Percentiles rank a stretch among this genome's conserved stretches.
Evolutionary conservation across 1,140 invertebrate species (phyloP).

Genomic region (Formica exsecta): DNA sequence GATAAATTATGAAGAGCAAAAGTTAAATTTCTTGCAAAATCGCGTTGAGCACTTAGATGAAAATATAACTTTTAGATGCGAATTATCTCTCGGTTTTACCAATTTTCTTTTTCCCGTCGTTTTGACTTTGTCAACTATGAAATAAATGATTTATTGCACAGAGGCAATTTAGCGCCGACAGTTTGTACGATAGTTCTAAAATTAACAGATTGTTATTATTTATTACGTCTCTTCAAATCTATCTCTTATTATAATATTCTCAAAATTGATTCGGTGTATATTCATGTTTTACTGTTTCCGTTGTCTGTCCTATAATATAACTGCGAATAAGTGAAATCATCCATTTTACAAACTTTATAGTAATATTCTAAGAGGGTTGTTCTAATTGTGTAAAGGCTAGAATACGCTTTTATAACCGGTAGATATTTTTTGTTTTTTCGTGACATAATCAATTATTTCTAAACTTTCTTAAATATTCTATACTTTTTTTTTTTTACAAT

Average conservation of each 20-base stretch:
- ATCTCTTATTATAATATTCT: not conserved
- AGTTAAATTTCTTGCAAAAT: constrained; percentile 17
- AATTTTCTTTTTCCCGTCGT: not conserved
- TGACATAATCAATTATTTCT: not conserved
- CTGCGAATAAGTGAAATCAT: not conserved
- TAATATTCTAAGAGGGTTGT: not conserved
- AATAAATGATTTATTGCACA: constrained; percentile 22
- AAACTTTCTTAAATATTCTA: constrained; percentile 22
- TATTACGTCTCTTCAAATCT: constrained; percentile 29
- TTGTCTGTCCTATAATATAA: not conserved
- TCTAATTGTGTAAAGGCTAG: constrained; percentile 1
- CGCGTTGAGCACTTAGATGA: not conserved
- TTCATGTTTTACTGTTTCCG: not conserved
- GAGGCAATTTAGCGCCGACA: constrained; percentile 10
- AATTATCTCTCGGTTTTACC: not conserved
- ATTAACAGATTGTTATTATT: constrained; percentile 33
- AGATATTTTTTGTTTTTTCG: not conserved
- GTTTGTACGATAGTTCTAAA: constrained; percentile 8
- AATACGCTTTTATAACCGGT: not conserved
- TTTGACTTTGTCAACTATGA: constrained; percentile 3
- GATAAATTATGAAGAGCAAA: not conserved
- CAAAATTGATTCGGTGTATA: constrained; percentile 8
- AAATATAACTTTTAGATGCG: not conserved
- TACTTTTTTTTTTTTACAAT: not conserved
- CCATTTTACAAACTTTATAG: not conserved